Evolutionary conservation across 1,140 invertebrate species (phyloP), one percentile per base, ranked within the genome.

Genomic region (Mactra quadrangularis): DNA sequence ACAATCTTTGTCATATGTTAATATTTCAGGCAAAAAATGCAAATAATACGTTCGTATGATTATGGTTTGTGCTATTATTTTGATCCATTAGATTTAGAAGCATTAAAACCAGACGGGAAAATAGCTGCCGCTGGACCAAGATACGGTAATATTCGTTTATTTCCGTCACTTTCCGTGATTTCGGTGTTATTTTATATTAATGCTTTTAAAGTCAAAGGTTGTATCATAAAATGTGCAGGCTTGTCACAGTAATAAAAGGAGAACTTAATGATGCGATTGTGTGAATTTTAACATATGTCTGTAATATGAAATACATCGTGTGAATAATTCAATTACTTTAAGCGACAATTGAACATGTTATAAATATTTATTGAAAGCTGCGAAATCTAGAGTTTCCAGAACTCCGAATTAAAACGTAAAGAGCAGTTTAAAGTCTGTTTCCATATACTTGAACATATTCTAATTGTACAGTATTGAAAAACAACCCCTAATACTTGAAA

Each of bases 11-110:
- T n/a, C n/a, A n/a, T n/a, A n/a, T n/a, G n/a, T n/a, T n/a, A n/a
- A n/a, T n/a, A n/a, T 7, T 41, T 41, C 62, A 66, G 62, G 7
- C 35, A 66, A 27, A 9, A 22, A 7, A 45, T 66, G 0, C 7
- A 4, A 3, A 9, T 6, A 25, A 29, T 50, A 1, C 1, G 64
- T 15, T 25, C 64, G 11, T 68, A 68, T n/a, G 19, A 47, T 3
- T 68, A 68, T 25, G 64, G 64, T 2, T 3, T 68, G 2, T 68
- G 64, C 47, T 68, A 68, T 25, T 13, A 50, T 11, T 68, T 68
- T 22, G 29, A 68, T 22, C 64, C 64, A 9, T 0, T 29, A 9
- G 7, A 52, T 1, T 9, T n/a, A 27, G 25, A 1, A 9, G 41
- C 25, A 3, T n/a, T 68, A 11, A 6, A 4, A 47, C 38, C 38